Evolutionary conservation across 2,113 vertebrate species (phyloP), one percentile per base, ranked within the genome.

Genomic region (Amphiprion ocellaris): DNA sequence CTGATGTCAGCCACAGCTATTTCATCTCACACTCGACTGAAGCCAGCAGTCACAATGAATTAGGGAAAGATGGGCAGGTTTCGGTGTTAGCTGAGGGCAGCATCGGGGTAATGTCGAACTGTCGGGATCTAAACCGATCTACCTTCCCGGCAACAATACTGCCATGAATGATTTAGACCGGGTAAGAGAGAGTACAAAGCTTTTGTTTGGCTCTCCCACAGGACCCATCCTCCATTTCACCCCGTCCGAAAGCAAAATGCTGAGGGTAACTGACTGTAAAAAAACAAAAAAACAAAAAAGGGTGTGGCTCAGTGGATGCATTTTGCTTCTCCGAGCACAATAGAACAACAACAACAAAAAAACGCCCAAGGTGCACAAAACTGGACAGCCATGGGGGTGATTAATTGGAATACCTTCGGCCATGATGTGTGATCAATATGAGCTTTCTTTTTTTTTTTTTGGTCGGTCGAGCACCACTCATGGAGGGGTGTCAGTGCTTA

Each of bases 161-260:
- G 58, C 72, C 78, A 90, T 91, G 65, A 89, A 92, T 92, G 77
- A 88, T 93, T 92, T 81, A 92, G 69, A 89, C 5, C 1, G 39
- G 67, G 23, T 28, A 67, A 64, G 67, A 70, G 41, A 15, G 24
- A 67, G 71, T 10, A 23, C 77, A 74, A 83, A 69, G 83, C 88
- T 89, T 84, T 90, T 90, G 76, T 90, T 89, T 78, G 63, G 11
- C 44, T 69, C 67, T 92, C 88, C 87, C 83, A 52, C 10, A 60
- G 62, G 85, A 89, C 47, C 39, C 64, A 71, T 77, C 75, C 84
- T 90, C 79, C 80, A 59, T 83, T 89, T 83, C 70, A 85, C 55
- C 54, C 17, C 1, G 39, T 55, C 54, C 77, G 58, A 62, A 84
- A 82, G 69, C 78, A 80, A 91, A 88, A 72, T 4, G 41, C 69